Evolutionary conservation across 2,888 invertebrate species (phyloP).

Genomic region (Eilema depressum): DNA sequence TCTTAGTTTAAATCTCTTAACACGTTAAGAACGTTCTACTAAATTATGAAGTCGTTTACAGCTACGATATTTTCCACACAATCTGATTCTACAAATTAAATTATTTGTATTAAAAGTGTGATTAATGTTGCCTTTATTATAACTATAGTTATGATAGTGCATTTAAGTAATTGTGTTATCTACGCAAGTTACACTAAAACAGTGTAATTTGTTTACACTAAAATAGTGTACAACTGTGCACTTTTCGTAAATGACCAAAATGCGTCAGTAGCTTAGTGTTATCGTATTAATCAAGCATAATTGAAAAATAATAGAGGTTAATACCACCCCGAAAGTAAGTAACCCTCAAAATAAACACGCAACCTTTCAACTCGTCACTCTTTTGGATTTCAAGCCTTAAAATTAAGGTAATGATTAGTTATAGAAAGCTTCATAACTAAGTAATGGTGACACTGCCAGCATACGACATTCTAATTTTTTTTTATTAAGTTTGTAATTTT

Average conservation of each 20-base stretch:
- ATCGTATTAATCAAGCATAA: conserved; percentile 64
- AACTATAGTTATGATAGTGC: conserved; percentile 49
- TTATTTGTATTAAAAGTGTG: conserved; percentile 25
- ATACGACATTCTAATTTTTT: too few species aligned
- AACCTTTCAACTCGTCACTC: conserved; percentile 57
- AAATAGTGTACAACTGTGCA: conserved; percentile 56
- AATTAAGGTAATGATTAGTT: background rate
- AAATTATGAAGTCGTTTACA: background rate
- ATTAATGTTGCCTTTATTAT: conserved; percentile 36
- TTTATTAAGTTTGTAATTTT: too few species aligned
- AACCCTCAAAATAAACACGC: conserved; percentile 68
- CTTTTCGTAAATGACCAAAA: conserved; percentile 55
- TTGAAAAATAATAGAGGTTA: conserved; percentile 73
- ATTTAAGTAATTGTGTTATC: conserved; percentile 53
- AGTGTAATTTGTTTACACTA: conserved; percentile 53
- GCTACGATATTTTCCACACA: conserved; percentile 12
- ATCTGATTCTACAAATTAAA: conserved; percentile 1
- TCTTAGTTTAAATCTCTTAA: too few species aligned
- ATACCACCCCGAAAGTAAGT: conserved; percentile 58
- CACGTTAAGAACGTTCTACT: background rate
- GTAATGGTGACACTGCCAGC: too few species aligned
- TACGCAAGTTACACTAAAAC: conserved; percentile 37
- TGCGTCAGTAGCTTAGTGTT: conserved; percentile 51
- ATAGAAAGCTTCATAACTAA: background rate
- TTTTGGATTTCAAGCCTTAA: background rate